phyloP scores from a whole-genome alignment of 2,797 vertebrate genomes.

The Dendrocincla tyrannina region DNA sequence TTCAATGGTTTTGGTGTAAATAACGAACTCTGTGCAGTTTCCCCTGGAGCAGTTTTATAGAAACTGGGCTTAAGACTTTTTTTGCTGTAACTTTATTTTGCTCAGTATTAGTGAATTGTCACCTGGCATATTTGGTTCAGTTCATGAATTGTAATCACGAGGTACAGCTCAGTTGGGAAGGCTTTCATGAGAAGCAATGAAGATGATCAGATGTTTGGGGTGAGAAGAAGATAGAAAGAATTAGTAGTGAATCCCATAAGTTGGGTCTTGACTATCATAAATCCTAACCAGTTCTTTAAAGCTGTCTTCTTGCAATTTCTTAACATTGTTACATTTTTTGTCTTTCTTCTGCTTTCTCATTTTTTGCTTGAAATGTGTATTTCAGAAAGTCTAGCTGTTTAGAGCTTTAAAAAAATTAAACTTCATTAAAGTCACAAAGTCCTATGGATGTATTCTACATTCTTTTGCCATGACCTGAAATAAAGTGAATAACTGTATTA shows the following conservation, averaged over 20 bases:
- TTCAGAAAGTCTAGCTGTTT: background rate
- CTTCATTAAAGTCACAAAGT: background rate
- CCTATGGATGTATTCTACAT: background rate
- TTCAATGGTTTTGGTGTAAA: fast-evolving
- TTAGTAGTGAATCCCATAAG: background rate
- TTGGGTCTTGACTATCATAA: background rate
- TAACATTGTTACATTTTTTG: background rate
- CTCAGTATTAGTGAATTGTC: background rate
- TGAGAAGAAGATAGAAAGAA: background rate
- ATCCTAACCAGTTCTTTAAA: background rate
- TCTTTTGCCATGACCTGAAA: background rate
- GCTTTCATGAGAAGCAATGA: background rate
- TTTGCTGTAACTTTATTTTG: background rate
- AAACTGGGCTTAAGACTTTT: background rate
- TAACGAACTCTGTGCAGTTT: background rate
- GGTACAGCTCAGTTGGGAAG: background rate
- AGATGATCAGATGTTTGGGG: background rate
- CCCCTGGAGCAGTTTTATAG: background rate
- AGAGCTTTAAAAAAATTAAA: background rate
- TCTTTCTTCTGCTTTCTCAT: background rate
- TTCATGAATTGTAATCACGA: background rate
- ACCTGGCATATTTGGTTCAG: background rate
- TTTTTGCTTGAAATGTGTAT: background rate
- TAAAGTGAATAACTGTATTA: background rate
- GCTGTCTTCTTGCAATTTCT: background rate